Evolutionary conservation across 2,113 vertebrate species (phyloP).

Genomic region (Cercopithecus mona): DNA sequence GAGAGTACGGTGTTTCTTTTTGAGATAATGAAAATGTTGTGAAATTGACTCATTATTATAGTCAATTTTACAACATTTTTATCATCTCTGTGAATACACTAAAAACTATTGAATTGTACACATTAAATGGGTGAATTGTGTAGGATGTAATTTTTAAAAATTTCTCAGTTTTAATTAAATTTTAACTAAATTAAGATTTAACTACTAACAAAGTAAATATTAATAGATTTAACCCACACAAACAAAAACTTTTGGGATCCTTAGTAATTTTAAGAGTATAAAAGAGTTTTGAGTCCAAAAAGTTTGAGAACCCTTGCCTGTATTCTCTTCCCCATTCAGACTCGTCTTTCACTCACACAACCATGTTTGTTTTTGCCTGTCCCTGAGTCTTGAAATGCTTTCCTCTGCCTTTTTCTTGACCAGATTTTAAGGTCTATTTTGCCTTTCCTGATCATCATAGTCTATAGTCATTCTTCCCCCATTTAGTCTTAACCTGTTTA

Average conservation of each 20-base stretch:
- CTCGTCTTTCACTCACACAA: not conserved
- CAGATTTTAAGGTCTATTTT: not conserved
- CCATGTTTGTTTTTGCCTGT: not conserved
- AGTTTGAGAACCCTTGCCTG: not conserved
- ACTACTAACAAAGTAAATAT: not conserved
- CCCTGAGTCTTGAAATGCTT: constrained; percentile 4
- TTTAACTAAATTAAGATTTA: not conserved
- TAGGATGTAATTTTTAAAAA: not conserved
- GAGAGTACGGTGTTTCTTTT: not conserved
- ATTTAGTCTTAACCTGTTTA: constrained; percentile 18
- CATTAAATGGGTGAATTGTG: not conserved
- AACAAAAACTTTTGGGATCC: not conserved
- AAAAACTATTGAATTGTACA: not conserved
- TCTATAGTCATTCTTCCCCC: not conserved
- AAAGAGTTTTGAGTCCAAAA: not conserved
- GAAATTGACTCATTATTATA: not conserved
- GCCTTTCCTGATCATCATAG: not conserved
- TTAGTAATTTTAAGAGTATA: constrained; percentile 18
- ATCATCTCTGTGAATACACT: not conserved
- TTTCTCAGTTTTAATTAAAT: not conserved
- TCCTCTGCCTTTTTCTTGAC: not conserved
- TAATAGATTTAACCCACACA: not conserved
- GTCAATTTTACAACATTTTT: not conserved
- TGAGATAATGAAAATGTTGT: not conserved
- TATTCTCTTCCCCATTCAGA: not conserved